Evolutionary conservation across 2,888 invertebrate species (phyloP), one percentile per base, ranked within the genome.

Genomic region (Zaprionus obscuricornis): DNA sequence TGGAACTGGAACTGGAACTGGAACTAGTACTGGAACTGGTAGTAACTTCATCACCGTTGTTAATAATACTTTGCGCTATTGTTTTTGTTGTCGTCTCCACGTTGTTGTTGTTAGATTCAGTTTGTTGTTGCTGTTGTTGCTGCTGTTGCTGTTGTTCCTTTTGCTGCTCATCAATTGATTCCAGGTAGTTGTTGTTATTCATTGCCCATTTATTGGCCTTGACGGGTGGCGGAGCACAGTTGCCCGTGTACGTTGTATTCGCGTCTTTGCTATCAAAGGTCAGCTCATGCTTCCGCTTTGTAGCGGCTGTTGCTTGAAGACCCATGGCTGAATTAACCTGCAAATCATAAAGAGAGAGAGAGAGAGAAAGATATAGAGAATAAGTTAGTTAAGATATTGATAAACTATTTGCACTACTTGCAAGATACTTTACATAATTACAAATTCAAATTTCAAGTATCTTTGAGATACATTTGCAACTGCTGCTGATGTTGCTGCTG

Each of bases 231-330:
- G 87, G 91, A 14, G 84, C 81, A 90, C 91, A 91, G 89, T 88
- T 92, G 87, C 89, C 87, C 56, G 88, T 89, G 85, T 89, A 87
- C 58, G 88, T 89, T 87, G 90, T 78, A 89, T 91, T 90, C 56
- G 91, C 90, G 71, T 91, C 90, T 77, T 92, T 91, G 72, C 81
- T 78, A 52, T 89, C 89, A 65, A 89, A 88, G 66, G 89, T 90
- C 63, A 90, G 87, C 91, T 93, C 92, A 89, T 92, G 91, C 91
- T 94, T 92, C 91, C 93, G 92, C 93, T 94, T 93, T 88, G 93
- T 93, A 91, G 93, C 92, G 90, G 93, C 93, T 73, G 90, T 89
- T 85, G 93, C 93, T 92, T 94, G 94, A 91, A 94, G 92, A 93
- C 94, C 94, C 94, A 94, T 94, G 92, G 93, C 93, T 92, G 93